These are phyloP conservation scores for Halictus quadricinctus DNA, from an alignment of 2,888 invertebrate species.

Conservation along the genomic window DNA sequence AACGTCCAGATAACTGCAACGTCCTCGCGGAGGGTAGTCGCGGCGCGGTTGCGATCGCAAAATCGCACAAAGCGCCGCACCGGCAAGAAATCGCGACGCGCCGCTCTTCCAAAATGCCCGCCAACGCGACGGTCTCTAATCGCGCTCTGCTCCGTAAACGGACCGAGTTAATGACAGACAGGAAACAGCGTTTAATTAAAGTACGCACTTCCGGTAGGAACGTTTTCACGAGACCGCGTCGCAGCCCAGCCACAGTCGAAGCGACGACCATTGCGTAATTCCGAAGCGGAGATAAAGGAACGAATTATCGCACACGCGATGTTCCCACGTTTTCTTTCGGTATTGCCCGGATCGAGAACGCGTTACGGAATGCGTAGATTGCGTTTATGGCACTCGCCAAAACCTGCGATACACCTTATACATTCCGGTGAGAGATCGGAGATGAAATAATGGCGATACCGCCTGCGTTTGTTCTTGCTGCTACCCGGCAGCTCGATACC, in stretches of 20 bases:
- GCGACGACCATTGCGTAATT: slow-evolving; percentile 62
- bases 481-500: not conserved
- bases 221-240: slow-evolving; percentile 69
- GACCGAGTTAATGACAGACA: slow-evolving; percentile 70
- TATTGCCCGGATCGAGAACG: slow-evolving; percentile 21
- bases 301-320: slow-evolving; percentile 54
- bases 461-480: not conserved
- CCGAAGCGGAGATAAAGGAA: slow-evolving; percentile 56
- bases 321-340: slow-evolving; percentile 50
- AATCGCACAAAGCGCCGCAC: not conserved
- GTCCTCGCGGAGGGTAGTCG: slow-evolving; percentile 1
- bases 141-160: slow-evolving; percentile 61
- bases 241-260: slow-evolving; percentile 34
- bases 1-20: slow-evolving; percentile 44
- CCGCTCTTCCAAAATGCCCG: slow-evolving; percentile 33
- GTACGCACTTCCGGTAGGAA: slow-evolving; percentile 74
- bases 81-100: not conserved
- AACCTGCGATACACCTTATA: not conserved
- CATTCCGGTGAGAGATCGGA: not conserved
- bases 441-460: not conserved
- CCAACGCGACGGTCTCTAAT: slow-evolving; percentile 54
- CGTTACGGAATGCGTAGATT: not conserved
- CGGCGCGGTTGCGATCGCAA: not conserved
- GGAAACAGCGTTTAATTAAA: slow-evolving; percentile 74
- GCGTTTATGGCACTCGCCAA: not conserved